These are phyloP conservation scores for Ctenodactylus gundi DNA, from an alignment of 2,113 vertebrate species.

Conservation along the genomic window DNA sequence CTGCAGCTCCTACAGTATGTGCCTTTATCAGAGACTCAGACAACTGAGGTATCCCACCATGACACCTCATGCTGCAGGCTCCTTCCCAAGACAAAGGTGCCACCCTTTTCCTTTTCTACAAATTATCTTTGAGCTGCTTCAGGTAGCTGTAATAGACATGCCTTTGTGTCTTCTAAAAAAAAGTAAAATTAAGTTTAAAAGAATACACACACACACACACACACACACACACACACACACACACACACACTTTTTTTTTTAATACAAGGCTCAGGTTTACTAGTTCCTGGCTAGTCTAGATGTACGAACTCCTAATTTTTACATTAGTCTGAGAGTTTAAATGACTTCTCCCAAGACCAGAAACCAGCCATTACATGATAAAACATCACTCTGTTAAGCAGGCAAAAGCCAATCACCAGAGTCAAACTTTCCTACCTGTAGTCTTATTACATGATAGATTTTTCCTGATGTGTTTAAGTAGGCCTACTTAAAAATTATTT, in stretches of 20 bases:
- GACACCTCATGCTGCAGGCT: neutral
- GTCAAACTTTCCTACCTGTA: neutral
- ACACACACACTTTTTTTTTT: too few relatives aligned
- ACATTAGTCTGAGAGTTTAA: slow-evolving; percentile 11
- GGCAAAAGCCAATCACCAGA: neutral
- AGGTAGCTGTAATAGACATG: neutral
- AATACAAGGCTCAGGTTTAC: neutral
- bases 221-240: neutral
- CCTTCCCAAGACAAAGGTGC: neutral
- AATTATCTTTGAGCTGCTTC: neutral
- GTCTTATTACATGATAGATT: neutral
- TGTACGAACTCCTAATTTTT: too few relatives aligned
- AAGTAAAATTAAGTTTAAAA: too few relatives aligned
- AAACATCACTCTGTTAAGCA: neutral
- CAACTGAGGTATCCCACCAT: neutral
- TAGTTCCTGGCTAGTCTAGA: neutral
- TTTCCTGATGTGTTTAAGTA: neutral
- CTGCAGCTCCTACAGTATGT: neutral
- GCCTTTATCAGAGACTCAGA: neutral
- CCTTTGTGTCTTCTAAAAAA: neutral
- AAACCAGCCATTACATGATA: neutral
- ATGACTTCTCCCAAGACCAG: neutral
- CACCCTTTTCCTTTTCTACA: neutral
- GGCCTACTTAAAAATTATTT: neutral
- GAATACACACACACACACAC: too few relatives aligned